phyloP scores from a whole-genome alignment of 2,113 vertebrate genomes.

The Chionodraco myersi region DNA sequence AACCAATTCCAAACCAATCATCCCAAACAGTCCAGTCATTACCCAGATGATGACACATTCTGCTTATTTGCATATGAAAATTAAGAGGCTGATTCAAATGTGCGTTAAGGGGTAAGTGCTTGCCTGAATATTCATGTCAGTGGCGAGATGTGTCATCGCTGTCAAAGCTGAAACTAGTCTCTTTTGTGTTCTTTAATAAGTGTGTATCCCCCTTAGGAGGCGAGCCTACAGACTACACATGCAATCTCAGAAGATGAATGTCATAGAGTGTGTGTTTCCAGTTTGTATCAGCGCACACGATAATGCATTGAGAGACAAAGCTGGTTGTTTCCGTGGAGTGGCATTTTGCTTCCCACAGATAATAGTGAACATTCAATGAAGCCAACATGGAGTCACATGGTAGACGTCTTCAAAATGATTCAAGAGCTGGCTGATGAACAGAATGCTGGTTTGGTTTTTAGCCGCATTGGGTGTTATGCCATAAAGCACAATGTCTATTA shows the following conservation, averaged over 20 bases:
- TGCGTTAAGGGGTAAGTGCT: slow-evolving; percentile 50
- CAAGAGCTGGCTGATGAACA: slow-evolving; percentile 22
- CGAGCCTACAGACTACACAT: slow-evolving; percentile 37
- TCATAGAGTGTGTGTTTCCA: slow-evolving; percentile 9
- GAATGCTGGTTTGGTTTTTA: slow-evolving; percentile 29
- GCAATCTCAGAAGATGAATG: slow-evolving; percentile 43
- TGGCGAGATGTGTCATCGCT: slow-evolving; percentile 18
- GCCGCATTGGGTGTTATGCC: slow-evolving; percentile 28
- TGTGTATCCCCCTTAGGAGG: slow-evolving; percentile 24
- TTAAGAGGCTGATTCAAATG: slow-evolving; percentile 62
- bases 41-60: slow-evolving; percentile 58
- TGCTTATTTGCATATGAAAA: slow-evolving; percentile 75
- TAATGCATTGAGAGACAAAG: slow-evolving; percentile 32
- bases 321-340: slow-evolving; percentile 25
- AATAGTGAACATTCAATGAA: slow-evolving; percentile 40
- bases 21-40: slow-evolving; percentile 44
- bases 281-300: slow-evolving; percentile 26
- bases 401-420: slow-evolving; percentile 41
- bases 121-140: slow-evolving; percentile 35
- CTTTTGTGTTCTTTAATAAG: slow-evolving; percentile 52
- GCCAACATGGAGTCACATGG: slow-evolving; percentile 20
- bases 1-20: slow-evolving; percentile 59
- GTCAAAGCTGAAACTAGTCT: slow-evolving; percentile 33
- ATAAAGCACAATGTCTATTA: slow-evolving; percentile 24
- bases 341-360: slow-evolving; percentile 41